phyloP scores from a whole-genome alignment of 2,797 vertebrate genomes.

The Scleropages formosus region DNA sequence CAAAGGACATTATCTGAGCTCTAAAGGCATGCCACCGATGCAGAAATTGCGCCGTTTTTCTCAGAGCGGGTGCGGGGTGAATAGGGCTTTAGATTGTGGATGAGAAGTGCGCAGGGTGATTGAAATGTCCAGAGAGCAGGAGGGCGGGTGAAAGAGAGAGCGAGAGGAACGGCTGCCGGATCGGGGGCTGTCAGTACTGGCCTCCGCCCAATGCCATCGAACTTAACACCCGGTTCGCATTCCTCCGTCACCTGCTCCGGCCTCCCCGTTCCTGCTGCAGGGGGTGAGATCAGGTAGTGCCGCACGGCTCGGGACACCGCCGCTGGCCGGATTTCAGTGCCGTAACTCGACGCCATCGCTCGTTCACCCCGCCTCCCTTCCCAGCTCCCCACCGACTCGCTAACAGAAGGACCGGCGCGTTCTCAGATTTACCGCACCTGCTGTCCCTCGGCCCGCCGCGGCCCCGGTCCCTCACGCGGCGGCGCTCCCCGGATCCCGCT shows the following conservation, averaged over 20 bases:
- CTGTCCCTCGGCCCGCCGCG: not conserved
- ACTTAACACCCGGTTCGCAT: constrained; percentile 1
- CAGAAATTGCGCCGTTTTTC: no score
- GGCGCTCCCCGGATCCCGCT: no score
- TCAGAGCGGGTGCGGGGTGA: no score
- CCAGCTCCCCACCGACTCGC: not conserved
- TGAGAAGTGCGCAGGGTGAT: not conserved
- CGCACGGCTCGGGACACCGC: not conserved
- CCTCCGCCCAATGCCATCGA: constrained; percentile 21
- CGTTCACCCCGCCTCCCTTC: not conserved
- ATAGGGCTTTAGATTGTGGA: no score
- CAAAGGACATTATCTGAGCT: no score
- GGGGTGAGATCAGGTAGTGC: constrained; percentile 20
- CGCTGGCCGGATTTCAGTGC: not conserved
- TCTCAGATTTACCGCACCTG: not conserved
- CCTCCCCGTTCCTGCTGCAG: not conserved
- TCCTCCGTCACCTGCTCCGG: not conserved
- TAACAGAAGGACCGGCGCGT: no score
- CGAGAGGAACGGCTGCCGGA: not conserved
- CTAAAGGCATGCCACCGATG: no score
- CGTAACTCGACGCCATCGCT: not conserved
- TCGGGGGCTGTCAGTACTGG: constrained; percentile 12
- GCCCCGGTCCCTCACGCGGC: not conserved
- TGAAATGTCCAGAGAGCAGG: constrained; percentile 32
- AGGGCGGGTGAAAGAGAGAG: constrained; percentile 2